Conservation (phyloP, 1,140 invertebrate genomes). For the Drosophila ogumai region DNA sequence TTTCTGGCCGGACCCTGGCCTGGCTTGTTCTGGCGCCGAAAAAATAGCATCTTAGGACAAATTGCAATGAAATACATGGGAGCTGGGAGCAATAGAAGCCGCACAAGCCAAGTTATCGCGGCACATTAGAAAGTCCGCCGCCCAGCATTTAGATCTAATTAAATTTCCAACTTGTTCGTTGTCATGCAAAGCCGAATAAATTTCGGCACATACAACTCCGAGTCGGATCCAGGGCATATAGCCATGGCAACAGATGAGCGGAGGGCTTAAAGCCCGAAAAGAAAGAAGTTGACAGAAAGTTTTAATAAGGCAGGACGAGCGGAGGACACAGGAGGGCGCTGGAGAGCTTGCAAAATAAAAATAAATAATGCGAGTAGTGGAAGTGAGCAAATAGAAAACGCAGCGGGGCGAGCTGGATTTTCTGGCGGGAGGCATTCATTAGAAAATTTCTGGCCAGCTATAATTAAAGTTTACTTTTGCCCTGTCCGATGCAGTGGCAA, state of each 20-base stretch:
- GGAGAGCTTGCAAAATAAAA: conserved; percentile 48
- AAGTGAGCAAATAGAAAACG: conserved; percentile 31
- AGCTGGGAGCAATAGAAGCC: conserved; percentile 27
- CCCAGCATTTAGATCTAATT: conserved; percentile 79
- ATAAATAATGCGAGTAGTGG: conserved; percentile 35
- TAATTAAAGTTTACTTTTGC: conserved; percentile 81
- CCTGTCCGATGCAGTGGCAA: conserved; percentile 73
- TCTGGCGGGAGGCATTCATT: conserved; percentile 60
- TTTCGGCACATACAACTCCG: conserved; percentile 36
- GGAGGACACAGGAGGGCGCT: conserved; percentile 31
- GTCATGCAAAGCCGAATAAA: conserved; percentile 75
- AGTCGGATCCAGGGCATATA: conserved; percentile 14
- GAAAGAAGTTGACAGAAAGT: conserved; percentile 78
- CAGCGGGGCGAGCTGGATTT: conserved; percentile 17
- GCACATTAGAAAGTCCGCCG: conserved; percentile 67
- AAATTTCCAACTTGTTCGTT: conserved; percentile 72
- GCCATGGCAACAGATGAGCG: conserved; percentile 69
- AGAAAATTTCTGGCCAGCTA: conserved; percentile 72
- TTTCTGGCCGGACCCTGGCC: conserved; percentile 59
- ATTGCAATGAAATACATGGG: conserved; percentile 51
- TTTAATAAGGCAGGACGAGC: conserved; percentile 72
- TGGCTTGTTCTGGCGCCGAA: conserved; percentile 27
- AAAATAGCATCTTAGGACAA: conserved; percentile 67
- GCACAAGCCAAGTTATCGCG: conserved; percentile 20
- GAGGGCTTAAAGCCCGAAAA: conserved; percentile 65